A percentile compares a stretch with the other conserved stretches of the same genome.
These are phyloP conservation scores for Stenurella melanura DNA, from an alignment of 2,888 invertebrate species.

Conservation along the genomic window DNA sequence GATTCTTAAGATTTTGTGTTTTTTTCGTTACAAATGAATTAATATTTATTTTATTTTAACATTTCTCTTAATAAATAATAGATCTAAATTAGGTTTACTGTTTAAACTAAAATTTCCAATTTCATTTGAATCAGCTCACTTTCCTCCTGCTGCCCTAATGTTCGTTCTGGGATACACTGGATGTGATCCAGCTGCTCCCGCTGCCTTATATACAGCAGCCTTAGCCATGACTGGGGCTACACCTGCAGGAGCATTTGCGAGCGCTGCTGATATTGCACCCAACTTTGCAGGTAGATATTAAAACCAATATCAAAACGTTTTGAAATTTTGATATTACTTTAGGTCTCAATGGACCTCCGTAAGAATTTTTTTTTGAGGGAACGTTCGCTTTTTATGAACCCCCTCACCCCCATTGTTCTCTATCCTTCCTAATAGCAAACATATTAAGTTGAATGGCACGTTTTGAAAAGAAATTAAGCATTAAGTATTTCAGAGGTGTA, in stretches of 20 bases:
- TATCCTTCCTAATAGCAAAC: too few relatives aligned
- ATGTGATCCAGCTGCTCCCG: conserved; percentile 76
- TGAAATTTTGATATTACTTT: not conserved
- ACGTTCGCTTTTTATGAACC: too few relatives aligned
- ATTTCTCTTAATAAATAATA: too few relatives aligned
- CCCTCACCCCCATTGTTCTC: too few relatives aligned
- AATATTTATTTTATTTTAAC: too few relatives aligned
- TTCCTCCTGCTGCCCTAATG: conserved; percentile 76
- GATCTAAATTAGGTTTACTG: not conserved
- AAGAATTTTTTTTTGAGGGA: too few relatives aligned
- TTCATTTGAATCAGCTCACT: conserved; percentile 72
- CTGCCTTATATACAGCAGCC: conserved; percentile 77
- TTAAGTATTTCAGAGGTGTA: too few relatives aligned
- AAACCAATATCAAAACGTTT: not conserved
- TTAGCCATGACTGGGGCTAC: conserved; percentile 77
- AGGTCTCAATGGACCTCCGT: too few relatives aligned
- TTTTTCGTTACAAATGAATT: too few relatives aligned
- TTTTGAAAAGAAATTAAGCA: too few relatives aligned
- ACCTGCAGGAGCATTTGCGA: conserved; percentile 77
- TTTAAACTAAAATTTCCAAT: not conserved
- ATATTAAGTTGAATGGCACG: too few relatives aligned
- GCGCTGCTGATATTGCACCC: conserved; percentile 78
- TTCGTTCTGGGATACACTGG: conserved; percentile 78
- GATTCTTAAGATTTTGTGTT: too few relatives aligned
- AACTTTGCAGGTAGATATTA: conserved; percentile 70